These are phyloP conservation scores for Pterocles burchelli DNA, from an alignment of 2,113 vertebrate genomes.

Conservation along the genomic window DNA sequence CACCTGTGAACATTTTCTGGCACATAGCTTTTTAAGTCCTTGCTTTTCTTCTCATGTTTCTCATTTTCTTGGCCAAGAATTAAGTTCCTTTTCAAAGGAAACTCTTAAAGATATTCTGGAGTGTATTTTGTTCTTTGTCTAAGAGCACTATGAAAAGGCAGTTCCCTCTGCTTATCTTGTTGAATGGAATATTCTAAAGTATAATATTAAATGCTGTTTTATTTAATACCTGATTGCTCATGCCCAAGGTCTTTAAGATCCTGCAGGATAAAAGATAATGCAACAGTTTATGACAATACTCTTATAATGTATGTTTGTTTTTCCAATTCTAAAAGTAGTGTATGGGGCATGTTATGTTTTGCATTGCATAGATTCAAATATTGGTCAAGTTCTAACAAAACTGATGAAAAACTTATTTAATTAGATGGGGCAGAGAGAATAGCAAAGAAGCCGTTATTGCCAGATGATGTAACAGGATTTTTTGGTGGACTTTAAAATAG, in stretches of 20 bases:
- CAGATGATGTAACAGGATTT: background rate
- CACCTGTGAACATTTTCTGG: slow-evolving; percentile 30
- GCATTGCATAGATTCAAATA: background rate
- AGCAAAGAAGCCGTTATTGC: background rate
- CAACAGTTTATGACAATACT: background rate
- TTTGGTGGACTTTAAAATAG: background rate
- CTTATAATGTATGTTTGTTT: background rate
- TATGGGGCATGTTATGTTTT: background rate
- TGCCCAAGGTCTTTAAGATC: background rate
- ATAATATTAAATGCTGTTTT: background rate
- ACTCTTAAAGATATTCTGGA: background rate
- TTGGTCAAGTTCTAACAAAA: background rate
- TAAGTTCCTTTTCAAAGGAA: background rate
- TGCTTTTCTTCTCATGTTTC: background rate
- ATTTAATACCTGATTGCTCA: background rate
- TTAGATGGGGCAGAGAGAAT: background rate
- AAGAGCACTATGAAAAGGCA: background rate
- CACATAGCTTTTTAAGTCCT: background rate
- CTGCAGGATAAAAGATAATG: background rate
- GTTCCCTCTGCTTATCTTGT: background rate
- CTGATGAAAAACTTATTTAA: background rate
- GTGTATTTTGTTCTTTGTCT: background rate
- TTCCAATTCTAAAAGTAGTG: background rate
- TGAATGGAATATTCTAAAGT: background rate
- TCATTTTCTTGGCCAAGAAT: background rate